Evolutionary conservation across 2,888 invertebrate species (phyloP), one percentile per base, ranked within the genome.

Genomic region (Unio pictorum): DNA sequence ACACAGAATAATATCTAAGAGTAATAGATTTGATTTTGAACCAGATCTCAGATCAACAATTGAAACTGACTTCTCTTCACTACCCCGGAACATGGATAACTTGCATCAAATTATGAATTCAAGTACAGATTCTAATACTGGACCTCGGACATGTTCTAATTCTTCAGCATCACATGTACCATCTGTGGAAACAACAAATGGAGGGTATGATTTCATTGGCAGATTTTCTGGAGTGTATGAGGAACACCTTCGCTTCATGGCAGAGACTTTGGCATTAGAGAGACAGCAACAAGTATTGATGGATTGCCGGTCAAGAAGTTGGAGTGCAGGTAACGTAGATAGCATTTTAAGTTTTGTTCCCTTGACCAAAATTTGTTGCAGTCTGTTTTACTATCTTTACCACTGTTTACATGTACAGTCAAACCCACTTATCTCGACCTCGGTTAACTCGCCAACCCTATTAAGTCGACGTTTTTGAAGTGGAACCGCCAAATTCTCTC

Each of bases 21-120:
- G 30, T 28, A 66, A 72, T n/a, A 45, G 61, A 69, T 81, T 79
- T 64, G 78, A 79, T 55, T 63, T 78, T 34, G 75, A 80, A 23
- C 85, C 88, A 4, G 87, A 88, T 76, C 75, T 89, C 15, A 76
- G 83, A 20, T 76, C 80, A 18, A 84, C 87, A 6, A 87, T 89
- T 45, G 83, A 88, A 72, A 86, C 86, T 30, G 81, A 89, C 68
- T 89, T 89, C 69, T 66, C 72, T 6, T 67, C 75, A 30, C 65
- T 79, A 18, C 57, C 59, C 23, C 11, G 45, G 45, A 45, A 45
- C 45, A 45, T 11, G 15, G 45, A 45, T 45, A 45, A 45, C 45
- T 15, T 3, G 15, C 45, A 45, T 15, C 15, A 45, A 45, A 45
- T 11, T 45, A 15, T 45, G 15, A 45, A 45, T 45, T 45, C 45